A percentile compares a stretch with the other conserved stretches of the same genome.
phyloP scores from a whole-genome alignment of 2,797 vertebrate species.

The Phyllotis vaccarum region DNA sequence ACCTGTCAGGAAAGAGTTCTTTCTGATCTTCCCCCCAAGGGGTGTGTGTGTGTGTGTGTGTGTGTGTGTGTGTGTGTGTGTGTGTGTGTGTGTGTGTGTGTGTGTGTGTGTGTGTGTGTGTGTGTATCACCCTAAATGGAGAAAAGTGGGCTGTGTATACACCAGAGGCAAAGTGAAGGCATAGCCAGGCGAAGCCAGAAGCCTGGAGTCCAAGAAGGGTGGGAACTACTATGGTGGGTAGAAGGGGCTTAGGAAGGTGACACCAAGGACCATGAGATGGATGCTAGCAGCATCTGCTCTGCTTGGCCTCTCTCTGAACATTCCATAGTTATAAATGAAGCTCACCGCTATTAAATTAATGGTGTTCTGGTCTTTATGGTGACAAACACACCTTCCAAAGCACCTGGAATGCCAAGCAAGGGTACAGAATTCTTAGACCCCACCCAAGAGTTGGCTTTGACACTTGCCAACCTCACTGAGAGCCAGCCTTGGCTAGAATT shows the following conservation, averaged over 20 bases:
- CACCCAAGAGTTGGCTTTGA: background rate
- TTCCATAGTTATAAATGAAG: too few relatives aligned
- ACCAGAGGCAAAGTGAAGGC: background rate
- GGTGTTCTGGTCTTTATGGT: too few relatives aligned
- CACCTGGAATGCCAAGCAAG: background rate
- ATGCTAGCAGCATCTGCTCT: background rate
- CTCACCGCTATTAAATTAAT: background rate
- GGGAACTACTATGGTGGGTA: background rate
- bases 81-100: background rate
- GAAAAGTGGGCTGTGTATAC: background rate
- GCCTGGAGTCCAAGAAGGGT: fast-evolving
- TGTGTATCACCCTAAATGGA: background rate
- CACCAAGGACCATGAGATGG: fast-evolving
- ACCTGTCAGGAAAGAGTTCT: background rate
- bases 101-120: background rate
- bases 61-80: background rate
- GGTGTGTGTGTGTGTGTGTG: background rate
- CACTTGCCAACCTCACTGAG: too few relatives aligned
- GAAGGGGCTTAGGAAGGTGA: background rate
- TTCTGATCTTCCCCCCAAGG: background rate
- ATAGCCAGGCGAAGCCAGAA: background rate
- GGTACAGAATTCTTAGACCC: background rate
- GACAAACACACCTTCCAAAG: fast-evolving
- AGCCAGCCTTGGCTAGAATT: background rate
- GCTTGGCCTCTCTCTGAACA: fast-evolving